These are phyloP conservation scores for Gallinago stenura DNA, from an alignment of 2,797 vertebrate species.

Conservation along the genomic window DNA sequence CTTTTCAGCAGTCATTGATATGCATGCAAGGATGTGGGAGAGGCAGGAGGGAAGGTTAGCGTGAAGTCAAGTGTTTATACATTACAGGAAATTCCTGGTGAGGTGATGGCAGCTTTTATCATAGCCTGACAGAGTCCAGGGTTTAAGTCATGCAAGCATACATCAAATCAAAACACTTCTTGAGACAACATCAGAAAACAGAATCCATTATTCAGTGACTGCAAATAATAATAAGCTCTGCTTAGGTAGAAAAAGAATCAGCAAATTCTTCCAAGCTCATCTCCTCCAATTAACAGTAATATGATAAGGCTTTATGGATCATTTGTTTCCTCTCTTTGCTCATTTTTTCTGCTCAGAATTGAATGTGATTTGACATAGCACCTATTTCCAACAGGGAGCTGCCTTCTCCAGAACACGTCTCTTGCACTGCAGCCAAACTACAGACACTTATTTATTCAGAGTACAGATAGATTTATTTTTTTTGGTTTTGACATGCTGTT, in stretches of 20 bases:
- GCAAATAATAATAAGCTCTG: not conserved
- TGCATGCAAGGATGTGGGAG: slow-evolving; percentile 79
- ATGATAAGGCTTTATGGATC: not conserved
- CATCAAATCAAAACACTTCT: slow-evolving; percentile 28
- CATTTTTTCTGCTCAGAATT: not conserved
- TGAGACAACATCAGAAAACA: not conserved
- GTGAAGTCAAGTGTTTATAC: slow-evolving; percentile 76
- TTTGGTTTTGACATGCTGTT: not conserved
- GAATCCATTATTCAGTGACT: not conserved
- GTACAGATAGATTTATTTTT: not conserved
- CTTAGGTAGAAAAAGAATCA: not conserved
- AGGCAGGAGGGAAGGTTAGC: slow-evolving; percentile 70
- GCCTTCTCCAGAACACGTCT: not conserved
- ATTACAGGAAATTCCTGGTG: slow-evolving; percentile 78
- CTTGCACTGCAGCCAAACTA: not conserved
- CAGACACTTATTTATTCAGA: not conserved
- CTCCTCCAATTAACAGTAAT: not conserved
- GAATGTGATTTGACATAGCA: not conserved
- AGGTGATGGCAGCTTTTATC: slow-evolving; percentile 77
- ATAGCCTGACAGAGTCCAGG: slow-evolving; percentile 61
- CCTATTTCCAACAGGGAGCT: not conserved
- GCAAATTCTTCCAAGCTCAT: not conserved
- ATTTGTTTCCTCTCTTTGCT: slow-evolving; percentile 29
- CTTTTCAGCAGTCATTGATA: slow-evolving; percentile 83
- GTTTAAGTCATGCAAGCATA: slow-evolving; percentile 41